Base-by-base conservation (phyloP, 1,140 invertebrate species). In the Drosophila nigrodunni region DNA sequence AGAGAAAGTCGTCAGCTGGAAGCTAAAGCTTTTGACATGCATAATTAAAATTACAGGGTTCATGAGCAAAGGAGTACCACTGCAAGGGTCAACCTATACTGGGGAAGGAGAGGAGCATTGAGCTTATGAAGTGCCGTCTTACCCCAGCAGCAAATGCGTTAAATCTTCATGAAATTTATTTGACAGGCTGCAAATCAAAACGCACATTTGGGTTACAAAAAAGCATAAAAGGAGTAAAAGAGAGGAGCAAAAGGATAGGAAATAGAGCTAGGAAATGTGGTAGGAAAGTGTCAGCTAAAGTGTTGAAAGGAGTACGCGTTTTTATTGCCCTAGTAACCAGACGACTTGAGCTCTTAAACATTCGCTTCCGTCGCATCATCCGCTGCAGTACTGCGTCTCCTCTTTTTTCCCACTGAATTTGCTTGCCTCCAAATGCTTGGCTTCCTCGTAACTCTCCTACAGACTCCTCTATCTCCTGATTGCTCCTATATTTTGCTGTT, bases 131-230 rank as follows among this genome's bases (percentile, higher is more conserved):
- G 82, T 74, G 72, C 50, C 52, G 62, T 58, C 72, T 76, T 76
- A 69, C 44, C 83, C 71, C 30, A 72, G 66, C 80, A 52, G 44
- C 77, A 74, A 83, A 78, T 85, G 81, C 79, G 77, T 77, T 80
- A 85, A 85, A 74, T 85, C 77, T 74, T 81, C 78, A 67, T 78
- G 75, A 78, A 78, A 76, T 30, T 30, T 73, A 85, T 78, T 81
- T 72, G 81, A 72, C 80, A 72, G 64, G 30, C 43, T 59, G 47
- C 55, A 59, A 50, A 35, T 15, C 15, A 39, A 9, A 49, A 49
- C 10, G 21, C 47, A 44, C 41, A 44, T 6, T 6, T n/a, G 41
- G 41, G 41, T 1, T 10, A 13, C 11, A 39, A 39, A 10, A 10
- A 39, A 69, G 18, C 2, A 15, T 7, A 70, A 39, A 43, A 13